These are phyloP conservation scores for Acrobasis consociella DNA, from an alignment of 2,888 invertebrate species.

Conservation along the genomic window DNA sequence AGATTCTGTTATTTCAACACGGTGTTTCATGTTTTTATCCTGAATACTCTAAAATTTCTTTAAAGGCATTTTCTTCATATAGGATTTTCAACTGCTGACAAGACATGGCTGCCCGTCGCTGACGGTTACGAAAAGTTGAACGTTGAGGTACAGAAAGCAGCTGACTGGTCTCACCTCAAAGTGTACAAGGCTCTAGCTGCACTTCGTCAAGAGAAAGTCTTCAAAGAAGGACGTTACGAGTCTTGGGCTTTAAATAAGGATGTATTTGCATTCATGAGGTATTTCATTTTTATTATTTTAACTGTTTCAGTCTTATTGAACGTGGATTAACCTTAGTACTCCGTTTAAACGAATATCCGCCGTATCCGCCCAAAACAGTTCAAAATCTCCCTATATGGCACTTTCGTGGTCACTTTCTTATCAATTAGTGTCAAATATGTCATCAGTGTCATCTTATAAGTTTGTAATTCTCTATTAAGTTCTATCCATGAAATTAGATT, in stretches of 20 bases:
- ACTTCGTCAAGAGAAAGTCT: slow-evolving; percentile 77
- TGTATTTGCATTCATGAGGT: slow-evolving; percentile 83
- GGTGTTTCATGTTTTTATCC: too few relatives aligned
- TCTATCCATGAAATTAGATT: too few relatives aligned
- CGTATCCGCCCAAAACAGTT: too few relatives aligned
- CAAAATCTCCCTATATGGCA: too few relatives aligned
- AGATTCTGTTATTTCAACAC: too few relatives aligned
- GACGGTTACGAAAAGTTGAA: slow-evolving; percentile 83
- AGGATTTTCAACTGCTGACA: slow-evolving; percentile 83
- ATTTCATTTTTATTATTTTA: slow-evolving; percentile 17
- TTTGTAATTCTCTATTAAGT: too few relatives aligned
- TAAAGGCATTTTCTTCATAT: neutral
- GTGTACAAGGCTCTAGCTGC: slow-evolving; percentile 83
- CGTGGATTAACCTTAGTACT: too few relatives aligned
- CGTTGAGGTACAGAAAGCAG: slow-evolving; percentile 76
- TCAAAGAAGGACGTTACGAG: slow-evolving; percentile 79
- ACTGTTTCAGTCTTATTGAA: neutral
- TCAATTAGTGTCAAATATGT: too few relatives aligned
- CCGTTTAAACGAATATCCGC: too few relatives aligned
- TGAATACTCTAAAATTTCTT: neutral
- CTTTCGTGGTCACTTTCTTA: too few relatives aligned
- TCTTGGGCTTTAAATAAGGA: slow-evolving; percentile 79
- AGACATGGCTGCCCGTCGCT: slow-evolving; percentile 87
- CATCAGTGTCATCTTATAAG: too few relatives aligned
- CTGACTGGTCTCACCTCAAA: slow-evolving; percentile 81